Evolutionary conservation across 30 jellyfish, hydroid and myxozoan genomes (phyloP).

Genomic region (Chrysaora quinquecirrha): DNA sequence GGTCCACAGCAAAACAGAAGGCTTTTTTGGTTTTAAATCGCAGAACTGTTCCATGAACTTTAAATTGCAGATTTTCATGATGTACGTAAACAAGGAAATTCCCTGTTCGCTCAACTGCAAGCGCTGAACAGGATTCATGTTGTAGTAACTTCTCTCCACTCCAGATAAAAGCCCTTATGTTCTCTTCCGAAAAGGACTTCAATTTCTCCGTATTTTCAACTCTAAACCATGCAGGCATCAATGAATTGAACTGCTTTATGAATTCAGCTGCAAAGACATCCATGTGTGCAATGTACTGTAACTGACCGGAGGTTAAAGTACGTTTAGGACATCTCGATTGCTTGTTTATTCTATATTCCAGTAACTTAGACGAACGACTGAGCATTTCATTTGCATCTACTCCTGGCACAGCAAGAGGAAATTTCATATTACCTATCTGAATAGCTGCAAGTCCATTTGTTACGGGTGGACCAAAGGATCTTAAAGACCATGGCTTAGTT

Average conservation of each 20-base stretch:
- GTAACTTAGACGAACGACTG: not conserved
- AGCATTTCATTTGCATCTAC: slow-evolving; percentile 45
- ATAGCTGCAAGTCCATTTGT: slow-evolving; percentile 68
- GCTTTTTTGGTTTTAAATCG: slow-evolving; percentile 37
- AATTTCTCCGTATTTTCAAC: slow-evolving; percentile 21
- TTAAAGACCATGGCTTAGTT: slow-evolving; percentile 58
- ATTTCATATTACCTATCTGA: slow-evolving; percentile 6
- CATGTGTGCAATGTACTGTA: slow-evolving; percentile 51
- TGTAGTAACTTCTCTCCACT: slow-evolving; percentile 42
- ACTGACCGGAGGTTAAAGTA: slow-evolving; percentile 34
- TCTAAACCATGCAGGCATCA: slow-evolving; percentile 86
- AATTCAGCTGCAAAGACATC: slow-evolving; percentile 69
- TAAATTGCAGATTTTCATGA: slow-evolving; percentile 50
- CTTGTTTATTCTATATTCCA: not conserved
- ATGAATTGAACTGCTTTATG: slow-evolving; percentile 51
- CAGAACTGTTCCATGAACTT: slow-evolving; percentile 49
- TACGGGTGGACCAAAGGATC: slow-evolving; percentile 28
- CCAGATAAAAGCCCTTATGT: slow-evolving; percentile 62
- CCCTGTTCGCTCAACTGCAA: slow-evolving; percentile 72
- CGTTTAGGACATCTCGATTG: slow-evolving; percentile 29
- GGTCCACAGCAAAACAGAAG: slow-evolving; percentile 78
- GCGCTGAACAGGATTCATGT: slow-evolving; percentile 47
- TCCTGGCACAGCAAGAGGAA: slow-evolving; percentile 77
- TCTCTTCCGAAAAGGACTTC: slow-evolving; percentile 59
- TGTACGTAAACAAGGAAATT: slow-evolving; percentile 53